Conservation (phyloP, 2,797 vertebrate genomes). For the Ispidina lecontei region DNA sequence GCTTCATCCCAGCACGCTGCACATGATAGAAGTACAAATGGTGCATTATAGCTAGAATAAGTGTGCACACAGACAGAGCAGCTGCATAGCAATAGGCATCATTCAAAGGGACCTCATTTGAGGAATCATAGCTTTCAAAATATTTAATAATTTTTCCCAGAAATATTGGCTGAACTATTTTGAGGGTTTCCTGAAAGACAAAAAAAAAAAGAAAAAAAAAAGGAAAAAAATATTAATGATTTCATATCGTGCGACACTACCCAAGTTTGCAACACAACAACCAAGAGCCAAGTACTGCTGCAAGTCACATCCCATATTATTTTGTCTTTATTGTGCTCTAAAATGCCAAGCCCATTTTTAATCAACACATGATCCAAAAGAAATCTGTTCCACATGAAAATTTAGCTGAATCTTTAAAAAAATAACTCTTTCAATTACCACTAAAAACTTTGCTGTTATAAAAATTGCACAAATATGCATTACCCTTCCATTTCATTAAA, state of each 20-base stretch:
- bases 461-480: background rate
- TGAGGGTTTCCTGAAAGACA: conserved; percentile 83
- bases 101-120: conserved; percentile 50
- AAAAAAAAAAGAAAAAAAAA: background rate
- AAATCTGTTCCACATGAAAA: background rate
- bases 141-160: conserved; percentile 87
- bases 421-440: background rate
- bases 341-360: background rate
- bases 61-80: conserved; percentile 80
- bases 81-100: conserved; percentile 78
- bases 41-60: conserved; percentile 83
- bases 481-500: background rate
- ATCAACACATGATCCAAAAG: background rate
- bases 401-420: background rate
- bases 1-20: conserved; percentile 88
- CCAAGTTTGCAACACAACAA: background rate
- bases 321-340: background rate
- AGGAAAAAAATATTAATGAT: background rate
- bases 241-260: background rate
- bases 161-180: conserved; percentile 88
- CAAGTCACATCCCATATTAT: background rate
- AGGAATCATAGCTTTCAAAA: conserved; percentile 83
- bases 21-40: conserved; percentile 91
- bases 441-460: background rate
- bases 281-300: background rate